Conservation (phyloP, 2,113 vertebrate genomes). For the Eubucco bourcierii region DNA sequence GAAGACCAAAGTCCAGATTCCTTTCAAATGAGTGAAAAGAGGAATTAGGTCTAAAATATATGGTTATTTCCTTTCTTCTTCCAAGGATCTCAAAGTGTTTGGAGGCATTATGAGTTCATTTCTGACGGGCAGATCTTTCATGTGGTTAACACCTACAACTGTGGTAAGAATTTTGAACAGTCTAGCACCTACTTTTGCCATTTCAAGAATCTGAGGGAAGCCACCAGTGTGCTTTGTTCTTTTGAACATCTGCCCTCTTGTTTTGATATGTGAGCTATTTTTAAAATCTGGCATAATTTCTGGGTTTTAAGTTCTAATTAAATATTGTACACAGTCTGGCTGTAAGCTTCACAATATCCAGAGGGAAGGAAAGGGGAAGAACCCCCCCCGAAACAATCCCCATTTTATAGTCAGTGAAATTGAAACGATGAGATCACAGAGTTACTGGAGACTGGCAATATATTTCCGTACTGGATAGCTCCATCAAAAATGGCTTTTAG, state of each 20-base stretch:
- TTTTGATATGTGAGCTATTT: slow-evolving; percentile 34
- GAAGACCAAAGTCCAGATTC: neutral
- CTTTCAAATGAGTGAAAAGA: neutral
- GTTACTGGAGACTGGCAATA: neutral
- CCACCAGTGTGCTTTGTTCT: neutral
- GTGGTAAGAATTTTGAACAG: neutral
- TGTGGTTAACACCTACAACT: neutral
- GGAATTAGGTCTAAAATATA: neutral
- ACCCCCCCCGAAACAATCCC: neutral
- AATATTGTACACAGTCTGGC: neutral
- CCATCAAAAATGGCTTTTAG: neutral
- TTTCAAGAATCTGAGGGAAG: neutral
- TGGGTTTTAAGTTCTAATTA: slow-evolving; percentile 39
- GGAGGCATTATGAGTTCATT: neutral
- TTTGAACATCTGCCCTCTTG: slow-evolving; percentile 33
- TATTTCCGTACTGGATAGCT: neutral
- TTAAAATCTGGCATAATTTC: slow-evolving; percentile 32
- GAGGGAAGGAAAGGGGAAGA: neutral
- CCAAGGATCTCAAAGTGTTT: neutral
- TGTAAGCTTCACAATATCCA: neutral
- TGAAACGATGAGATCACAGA: neutral
- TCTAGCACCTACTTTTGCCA: neutral
- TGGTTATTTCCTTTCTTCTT: neutral
- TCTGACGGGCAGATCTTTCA: neutral
- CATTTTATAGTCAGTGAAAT: neutral